Base-by-base conservation (phyloP, 2,113 vertebrate species). In the Zootoca vivipara region DNA sequence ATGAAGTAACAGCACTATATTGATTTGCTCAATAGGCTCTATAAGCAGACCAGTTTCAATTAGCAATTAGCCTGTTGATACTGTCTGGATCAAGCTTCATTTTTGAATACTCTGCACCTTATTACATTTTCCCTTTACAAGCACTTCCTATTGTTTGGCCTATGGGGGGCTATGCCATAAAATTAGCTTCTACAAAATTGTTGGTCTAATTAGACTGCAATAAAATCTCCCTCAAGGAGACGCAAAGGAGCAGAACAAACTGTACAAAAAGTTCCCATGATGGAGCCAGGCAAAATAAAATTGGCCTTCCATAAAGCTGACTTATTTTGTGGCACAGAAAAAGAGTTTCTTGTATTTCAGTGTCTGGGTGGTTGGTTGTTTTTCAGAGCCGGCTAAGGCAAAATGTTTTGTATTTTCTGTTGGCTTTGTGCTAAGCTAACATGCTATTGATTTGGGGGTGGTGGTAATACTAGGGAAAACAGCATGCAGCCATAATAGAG, bases 161-260 rank as follows among this genome's bases (percentile, higher is more conserved):
- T 86, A 2, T 89, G 33, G 74, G 38, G 20, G 4, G 58, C 20
- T 87, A 73, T 91, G 83, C 80, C 2, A 80, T 80, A 58, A 88
- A 88, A 88, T 88, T 82, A 87, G 38, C 30, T 85, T 87, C 72
- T 85, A 72, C 83, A 88, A 79, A 74, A 87, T 56, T 85, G 78
- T 85, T 35, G 24, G n/a, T 88, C 56, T 86, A 93, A 92, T 92
- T 90, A 91, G 42, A 85, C 5, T 0, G 0, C 70, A 83, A 72
- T 89, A 89, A 90, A 89, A 90, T 64, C 0, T 91, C 81, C 69
- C 67, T 87, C 38, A 78, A 79, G 87, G 65, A 91, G 81, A 89
- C 91, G 79, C 0, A 3, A n/a, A 86, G 5, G 80, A 91, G 22
- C 73, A 88, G 56, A 90, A 89, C 30, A 90, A 92, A 88, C 3